Evolutionary conservation across 2,797 vertebrate genomes (phyloP), one percentile per base, ranked within the genome.

Genomic region (Hipposideros larvatus): DNA sequence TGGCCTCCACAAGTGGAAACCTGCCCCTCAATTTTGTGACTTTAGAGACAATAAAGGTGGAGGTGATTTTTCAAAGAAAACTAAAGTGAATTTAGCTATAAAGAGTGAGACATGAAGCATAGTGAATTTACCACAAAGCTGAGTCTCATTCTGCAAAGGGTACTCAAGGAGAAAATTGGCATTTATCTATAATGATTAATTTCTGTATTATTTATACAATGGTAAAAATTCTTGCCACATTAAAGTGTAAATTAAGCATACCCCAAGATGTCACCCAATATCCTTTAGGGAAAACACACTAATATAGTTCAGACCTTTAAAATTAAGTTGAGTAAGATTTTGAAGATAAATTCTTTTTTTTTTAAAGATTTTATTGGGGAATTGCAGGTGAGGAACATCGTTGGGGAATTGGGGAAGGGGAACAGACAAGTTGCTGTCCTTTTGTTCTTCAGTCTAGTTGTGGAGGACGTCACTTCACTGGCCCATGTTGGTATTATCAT

Each of bases 211-310:
- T 89, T 55, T 70, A 22, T 78, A 95, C 10, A 92, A 65, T 96
- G 74, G 89, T 77, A 91, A 98, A 97, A 97, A 91, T 68, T 74
- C 93, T 95, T 96, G 24, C 11, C 88, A 51, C 28, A 82, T 82
- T 89, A 73, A 95, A 95, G 84, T 87, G 79, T 70, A 96, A 97
- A 98, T 97, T 95, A 97, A 97, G 68, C 91, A 95, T 90, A 89
- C 2, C 86, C 96, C 66, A 92, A 84, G 87, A 87, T 78, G 4
- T 91, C 95, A 91, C 0, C 0, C 55, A 70, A 48, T 96, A 97
- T 70, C 41, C 43, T 87, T 97, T 51, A 26, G 53, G 90, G 95
- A 97, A 68, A 1, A 91, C 18, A 96, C 22, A 51, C 65, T 90
- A 94, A 91, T 80, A 80, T 71, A 92, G 1, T 95, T 97, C 26